A percentile compares a stretch with the other conserved stretches of the same genome.
These are phyloP conservation scores for Bungarus multicinctus DNA, from an alignment of 2,113 vertebrate genomes.

Conservation along the genomic window DNA sequence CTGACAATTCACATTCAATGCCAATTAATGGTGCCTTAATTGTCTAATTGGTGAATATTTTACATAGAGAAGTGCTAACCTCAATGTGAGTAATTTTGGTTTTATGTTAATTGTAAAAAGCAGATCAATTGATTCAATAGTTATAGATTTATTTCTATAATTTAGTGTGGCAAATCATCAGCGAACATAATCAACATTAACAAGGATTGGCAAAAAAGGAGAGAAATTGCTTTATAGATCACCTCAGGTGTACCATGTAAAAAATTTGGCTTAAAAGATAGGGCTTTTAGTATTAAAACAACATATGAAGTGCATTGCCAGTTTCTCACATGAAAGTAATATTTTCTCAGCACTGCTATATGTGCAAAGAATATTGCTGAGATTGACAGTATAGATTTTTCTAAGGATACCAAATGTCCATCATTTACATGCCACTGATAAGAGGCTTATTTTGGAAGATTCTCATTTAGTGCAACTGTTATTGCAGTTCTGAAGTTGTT, in stretches of 20 bases:
- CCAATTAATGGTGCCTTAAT: slow-evolving; percentile 35
- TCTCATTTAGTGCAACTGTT: background rate
- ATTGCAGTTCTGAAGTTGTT: background rate
- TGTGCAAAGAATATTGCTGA: slow-evolving; percentile 26
- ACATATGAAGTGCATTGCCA: slow-evolving; percentile 17
- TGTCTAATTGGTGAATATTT: slow-evolving; percentile 35
- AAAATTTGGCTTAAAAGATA: slow-evolving; percentile 38
- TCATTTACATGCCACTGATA: background rate
- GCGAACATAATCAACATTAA: slow-evolving; percentile 61
- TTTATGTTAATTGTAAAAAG: slow-evolving; percentile 60
- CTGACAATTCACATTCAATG: slow-evolving; percentile 36
- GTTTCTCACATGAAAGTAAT: slow-evolving; percentile 29
- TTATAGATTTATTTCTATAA: slow-evolving; percentile 57
- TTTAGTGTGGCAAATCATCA: slow-evolving; percentile 57
- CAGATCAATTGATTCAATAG: slow-evolving; percentile 49
- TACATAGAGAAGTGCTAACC: slow-evolving; percentile 30
- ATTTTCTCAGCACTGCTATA: background rate
- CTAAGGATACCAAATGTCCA: background rate
- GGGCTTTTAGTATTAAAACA: slow-evolving; percentile 21
- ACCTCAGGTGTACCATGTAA: slow-evolving; percentile 14
- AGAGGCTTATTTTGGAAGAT: background rate
- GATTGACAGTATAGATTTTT: slow-evolving; percentile 4
- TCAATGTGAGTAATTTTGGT: slow-evolving; percentile 51
- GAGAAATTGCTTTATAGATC: slow-evolving; percentile 57
- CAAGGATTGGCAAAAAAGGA: slow-evolving; percentile 39